Evolutionary conservation across 64 coral and sea anemone genomes (phyloP), one percentile per base, ranked within the genome.

Genomic region (Orbicella faveolata): DNA sequence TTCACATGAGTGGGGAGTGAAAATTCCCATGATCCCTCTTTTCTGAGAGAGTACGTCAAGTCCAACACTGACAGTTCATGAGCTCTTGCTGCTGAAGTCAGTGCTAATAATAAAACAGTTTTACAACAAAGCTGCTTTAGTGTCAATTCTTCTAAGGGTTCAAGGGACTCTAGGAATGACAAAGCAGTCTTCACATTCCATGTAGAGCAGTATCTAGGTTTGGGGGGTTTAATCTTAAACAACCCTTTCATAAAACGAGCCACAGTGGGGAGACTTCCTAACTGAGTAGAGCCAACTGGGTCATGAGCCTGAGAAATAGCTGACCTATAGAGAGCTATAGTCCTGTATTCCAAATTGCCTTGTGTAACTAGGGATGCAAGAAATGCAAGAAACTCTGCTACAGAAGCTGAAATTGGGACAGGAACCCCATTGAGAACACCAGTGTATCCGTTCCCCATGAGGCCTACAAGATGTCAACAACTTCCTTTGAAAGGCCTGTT

Each of bases 201-300:
- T 19, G 61, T 66, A 17, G 8, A 36, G 54, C 87, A 78, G 21
- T 36, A 65, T 48, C 21, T 63, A 35, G 33, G 34, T 3, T 39
- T 39, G 8, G 81, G 81, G 26, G 57, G 81, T 36, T 34, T 84
- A 34, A 69, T n/a, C 57, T 65, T 36, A 84, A 84, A 84, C 57
- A 84, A n/a, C 16, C 81, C 57, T 33, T 66, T 84, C 81, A 84
- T 39, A 79, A 79, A 79, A 79, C 51, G 76, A 79, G 83, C 35
- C 16, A 86, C 83, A 52, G 72, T 12, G 30, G 83, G 83, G 37
- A 86, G 83, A 23, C 65, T n/a, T n/a, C 83, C 83, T 23, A 86
- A 39, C 64, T 72, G 64, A 73, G 69, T 73, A 69, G 63, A 48
- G 44, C 83, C 64, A 72, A 86, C 83, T 72, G 83, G 61, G 1